A percentile compares a stretch with the other conserved stretches of the same genome.
phyloP scores from a whole-genome alignment of 2,888 invertebrate genomes.

The Temnothorax unifasciatus region DNA sequence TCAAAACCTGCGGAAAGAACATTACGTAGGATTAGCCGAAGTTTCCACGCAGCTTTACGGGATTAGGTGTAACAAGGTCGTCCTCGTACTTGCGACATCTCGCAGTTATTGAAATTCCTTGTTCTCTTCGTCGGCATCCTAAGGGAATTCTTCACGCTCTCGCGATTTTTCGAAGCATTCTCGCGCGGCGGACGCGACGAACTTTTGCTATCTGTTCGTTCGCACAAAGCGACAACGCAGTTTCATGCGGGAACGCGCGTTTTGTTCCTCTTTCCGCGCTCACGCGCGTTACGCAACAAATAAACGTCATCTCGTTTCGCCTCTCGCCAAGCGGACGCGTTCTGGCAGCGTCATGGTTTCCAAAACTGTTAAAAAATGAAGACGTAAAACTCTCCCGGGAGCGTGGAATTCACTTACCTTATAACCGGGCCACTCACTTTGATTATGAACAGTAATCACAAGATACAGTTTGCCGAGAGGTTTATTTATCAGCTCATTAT shows the following conservation, averaged over 20 bases:
- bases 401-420: neutral
- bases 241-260: slow-evolving; percentile 25
- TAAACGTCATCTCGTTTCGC: neutral
- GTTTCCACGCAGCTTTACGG: slow-evolving; percentile 11
- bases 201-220: slow-evolving; percentile 36
- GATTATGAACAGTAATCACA: neutral
- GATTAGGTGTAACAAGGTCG: slow-evolving; percentile 22
- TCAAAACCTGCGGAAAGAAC: neutral
- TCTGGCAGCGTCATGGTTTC: slow-evolving; percentile 34
- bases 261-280: slow-evolving; percentile 9
- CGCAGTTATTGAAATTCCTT: slow-evolving; percentile 17
- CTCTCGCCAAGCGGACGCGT: neutral
- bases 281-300: slow-evolving; percentile 24
- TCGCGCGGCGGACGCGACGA: neutral
- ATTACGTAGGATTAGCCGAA: slow-evolving; percentile 7
- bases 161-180: slow-evolving; percentile 27
- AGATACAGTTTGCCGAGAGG: neutral
- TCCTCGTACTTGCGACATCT: neutral
- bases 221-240: slow-evolving; percentile 35
- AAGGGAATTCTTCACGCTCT: slow-evolving; percentile 13
- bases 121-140: neutral
- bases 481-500: neutral
- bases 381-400: slow-evolving; percentile 12
- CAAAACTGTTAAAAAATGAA: slow-evolving; percentile 14
- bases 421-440: neutral